Percentiles rank a stretch among this genome's conserved stretches.
phyloP scores from a whole-genome alignment of 2,797 vertebrate species.

The Aldrovandia affinis region DNA sequence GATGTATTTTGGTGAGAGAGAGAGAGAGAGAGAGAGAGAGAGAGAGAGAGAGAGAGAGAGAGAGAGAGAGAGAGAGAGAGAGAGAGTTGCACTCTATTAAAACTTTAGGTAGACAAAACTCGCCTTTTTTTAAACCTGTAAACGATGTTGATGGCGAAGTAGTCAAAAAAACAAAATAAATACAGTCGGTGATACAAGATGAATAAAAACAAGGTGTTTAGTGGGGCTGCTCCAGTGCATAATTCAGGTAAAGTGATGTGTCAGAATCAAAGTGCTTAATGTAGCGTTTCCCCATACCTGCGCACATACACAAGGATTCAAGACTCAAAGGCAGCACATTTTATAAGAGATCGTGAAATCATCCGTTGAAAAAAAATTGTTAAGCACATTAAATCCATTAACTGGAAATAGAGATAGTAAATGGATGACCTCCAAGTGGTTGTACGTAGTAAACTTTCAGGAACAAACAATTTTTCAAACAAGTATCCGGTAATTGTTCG shows the following conservation, averaged over 20 bases:
- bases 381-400: background rate
- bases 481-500: background rate
- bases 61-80: too few species aligned
- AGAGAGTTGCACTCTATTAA: background rate
- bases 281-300: background rate
- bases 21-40: too few species aligned
- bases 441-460: background rate
- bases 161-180: too few species aligned
- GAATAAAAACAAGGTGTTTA: background rate
- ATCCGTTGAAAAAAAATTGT: background rate
- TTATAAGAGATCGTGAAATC: constrained; percentile 7
- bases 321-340: background rate
- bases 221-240: background rate
- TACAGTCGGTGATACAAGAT: too few species aligned
- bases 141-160: background rate
- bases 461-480: background rate
- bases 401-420: background rate
- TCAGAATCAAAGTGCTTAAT: constrained; percentile 1
- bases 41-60: too few species aligned
- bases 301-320: background rate
- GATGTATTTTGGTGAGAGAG: too few species aligned
- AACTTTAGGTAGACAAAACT: background rate
- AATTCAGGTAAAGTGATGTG: background rate
- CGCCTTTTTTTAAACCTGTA: background rate
- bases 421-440: background rate